Percentiles rank a stretch among this genome's conserved stretches.
These are phyloP conservation scores for Polydrusus pterygomalis DNA, from an alignment of 2,888 invertebrate species.

Conservation along the genomic window DNA sequence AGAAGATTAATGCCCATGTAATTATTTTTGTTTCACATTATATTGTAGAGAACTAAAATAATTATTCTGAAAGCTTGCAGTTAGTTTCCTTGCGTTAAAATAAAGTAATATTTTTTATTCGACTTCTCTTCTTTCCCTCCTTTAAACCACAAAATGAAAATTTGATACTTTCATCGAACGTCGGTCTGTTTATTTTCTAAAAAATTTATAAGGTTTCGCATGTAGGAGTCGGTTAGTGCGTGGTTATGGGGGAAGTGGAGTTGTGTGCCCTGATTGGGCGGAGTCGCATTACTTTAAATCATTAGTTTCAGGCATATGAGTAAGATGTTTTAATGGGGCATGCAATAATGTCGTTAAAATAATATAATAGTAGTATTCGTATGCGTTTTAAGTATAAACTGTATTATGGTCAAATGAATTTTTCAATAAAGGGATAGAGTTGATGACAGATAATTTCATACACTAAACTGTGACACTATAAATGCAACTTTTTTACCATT, in stretches of 20 bases:
- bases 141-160: conserved; percentile 22
- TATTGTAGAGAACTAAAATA: no score
- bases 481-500: no score
- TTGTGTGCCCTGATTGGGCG: conserved; percentile 36
- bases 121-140: background rate
- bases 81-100: no score
- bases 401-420: background rate
- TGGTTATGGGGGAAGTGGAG: conserved; percentile 49
- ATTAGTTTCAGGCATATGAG: conserved; percentile 22
- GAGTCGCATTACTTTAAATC: conserved; percentile 29
- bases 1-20: no score
- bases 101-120: conserved; percentile 16
- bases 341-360: conserved; percentile 23
- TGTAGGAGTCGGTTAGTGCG: conserved; percentile 34
- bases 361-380: no score
- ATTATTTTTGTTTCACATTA: no score
- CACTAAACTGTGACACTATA: no score
- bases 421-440: background rate
- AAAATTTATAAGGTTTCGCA: conserved; percentile 33
- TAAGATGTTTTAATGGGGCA: conserved; percentile 7
- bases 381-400: background rate
- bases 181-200: conserved; percentile 13
- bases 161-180: conserved; percentile 15
- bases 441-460: no score
- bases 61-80: no score